Evolutionary conservation across 2,888 invertebrate genomes (phyloP), one percentile per base, ranked within the genome.

Genomic region (Ophioninae sp.): DNA sequence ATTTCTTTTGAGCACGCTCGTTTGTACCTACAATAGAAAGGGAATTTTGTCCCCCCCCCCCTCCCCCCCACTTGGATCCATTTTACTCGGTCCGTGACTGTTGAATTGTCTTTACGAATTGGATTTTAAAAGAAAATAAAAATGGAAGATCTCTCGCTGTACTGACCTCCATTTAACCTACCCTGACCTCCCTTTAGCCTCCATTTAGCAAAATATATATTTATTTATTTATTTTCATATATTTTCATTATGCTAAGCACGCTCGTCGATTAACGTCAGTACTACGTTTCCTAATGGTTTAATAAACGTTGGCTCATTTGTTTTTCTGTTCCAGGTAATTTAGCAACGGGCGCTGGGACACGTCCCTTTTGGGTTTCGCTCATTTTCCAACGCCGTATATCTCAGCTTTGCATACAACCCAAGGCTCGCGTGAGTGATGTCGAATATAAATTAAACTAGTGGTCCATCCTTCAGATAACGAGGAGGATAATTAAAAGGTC

Each of bases 311-410:
- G 50, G 39, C 23, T 72, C 81, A 74, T 84, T 85, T 61, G 62
- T 83, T 82, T 85, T 87, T 83, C 74, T 87, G 86, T 89, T 88
- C 64, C 87, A 88, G 88, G 89, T 89, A 87, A 87, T 84, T 84
- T 81, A 84, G 37, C 81, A 79, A 72, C 79, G 59, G 81, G 50
- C 13, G 50, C 50, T 61, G 59, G 61, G 23, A 59, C 74, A 75
- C 44, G 74, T 37, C 44, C 41, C 50, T 69, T 75, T 62, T n/a
- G 37, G 44, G 73, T 61, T 41, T 73, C 13, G 30, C 39, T 65
- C 30, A 39, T 50, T 65, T 56, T 65, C 30, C 39, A 50, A 13
- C 17, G 50, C 17, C 50, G 17, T 50, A 10, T 50, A 50, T 50
- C 50, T 50, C 50, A 13, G 50, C 50, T 50, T 50, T 13, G 50